Conservation (phyloP, 1,140 invertebrate species). For the Varroa destructor region DNA sequence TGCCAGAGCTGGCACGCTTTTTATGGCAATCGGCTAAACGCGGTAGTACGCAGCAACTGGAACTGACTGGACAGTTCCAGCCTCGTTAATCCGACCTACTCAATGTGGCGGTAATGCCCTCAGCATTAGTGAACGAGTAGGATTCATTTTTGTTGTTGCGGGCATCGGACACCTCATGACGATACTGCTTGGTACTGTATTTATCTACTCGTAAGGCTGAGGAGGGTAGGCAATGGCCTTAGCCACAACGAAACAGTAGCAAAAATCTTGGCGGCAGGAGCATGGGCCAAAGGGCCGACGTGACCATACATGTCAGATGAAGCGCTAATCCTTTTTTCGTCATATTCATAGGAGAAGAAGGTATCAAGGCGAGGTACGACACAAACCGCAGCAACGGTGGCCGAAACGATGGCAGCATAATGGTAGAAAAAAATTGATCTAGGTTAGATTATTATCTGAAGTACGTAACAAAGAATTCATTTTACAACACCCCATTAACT, state of each 20-base stretch:
- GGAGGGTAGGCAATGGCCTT: conserved; percentile 34
- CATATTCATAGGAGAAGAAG: too few species aligned
- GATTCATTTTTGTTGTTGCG: conserved; percentile 32
- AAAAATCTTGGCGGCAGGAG: conserved; percentile 7
- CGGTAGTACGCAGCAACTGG: conserved; percentile 29
- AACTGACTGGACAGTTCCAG: conserved; percentile 28
- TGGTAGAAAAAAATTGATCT: too few species aligned
- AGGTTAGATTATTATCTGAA: too few species aligned
- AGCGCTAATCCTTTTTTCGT: too few species aligned
- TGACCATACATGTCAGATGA: neutral
- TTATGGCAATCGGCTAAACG: conserved; percentile 22
- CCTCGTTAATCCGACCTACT: conserved; percentile 33
- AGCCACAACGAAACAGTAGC: conserved; percentile 13
- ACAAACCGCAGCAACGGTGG: too few species aligned
- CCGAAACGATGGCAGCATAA: too few species aligned
- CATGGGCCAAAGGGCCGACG: neutral
- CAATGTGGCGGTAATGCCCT: conserved; percentile 31
- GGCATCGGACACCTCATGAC: conserved; percentile 33
- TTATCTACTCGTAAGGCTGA: conserved; percentile 34
- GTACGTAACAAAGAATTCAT: too few species aligned
- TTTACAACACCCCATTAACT: too few species aligned
- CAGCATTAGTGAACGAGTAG: conserved; percentile 32
- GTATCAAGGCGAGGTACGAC: too few species aligned
- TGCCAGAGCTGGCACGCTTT: neutral
- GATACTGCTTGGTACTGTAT: conserved; percentile 32